These are phyloP conservation scores for Listrodromus nycthemerus DNA, from an alignment of 2,888 invertebrate genomes.

Conservation along the genomic window DNA sequence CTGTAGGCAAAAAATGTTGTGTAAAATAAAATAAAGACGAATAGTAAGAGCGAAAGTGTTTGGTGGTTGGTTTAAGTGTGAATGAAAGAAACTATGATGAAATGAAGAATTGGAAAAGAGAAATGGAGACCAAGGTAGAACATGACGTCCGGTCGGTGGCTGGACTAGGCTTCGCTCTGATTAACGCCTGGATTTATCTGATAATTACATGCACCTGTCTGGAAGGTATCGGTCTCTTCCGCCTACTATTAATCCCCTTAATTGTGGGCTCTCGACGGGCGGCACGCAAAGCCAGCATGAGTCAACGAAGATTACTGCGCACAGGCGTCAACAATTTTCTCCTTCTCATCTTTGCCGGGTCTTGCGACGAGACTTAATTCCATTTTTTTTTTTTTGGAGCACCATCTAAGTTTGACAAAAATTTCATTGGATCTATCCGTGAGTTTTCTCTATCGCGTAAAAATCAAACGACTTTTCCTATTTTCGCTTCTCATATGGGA, in stretches of 20 bases:
- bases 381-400: not conserved
- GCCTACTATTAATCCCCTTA: conserved; percentile 34
- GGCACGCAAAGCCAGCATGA: not conserved
- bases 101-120: conserved; percentile 5
- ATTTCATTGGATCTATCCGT: not conserved
- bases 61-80: not conserved
- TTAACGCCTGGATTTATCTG: conserved; percentile 50
- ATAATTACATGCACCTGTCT: conserved; percentile 35
- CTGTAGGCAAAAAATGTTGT: not conserved
- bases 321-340: not conserved
- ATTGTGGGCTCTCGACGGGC: conserved; percentile 15
- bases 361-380: not conserved
- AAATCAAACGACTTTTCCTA: not conserved
- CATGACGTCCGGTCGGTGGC: conserved; percentile 37
- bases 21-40: not conserved
- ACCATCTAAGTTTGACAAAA: not conserved
- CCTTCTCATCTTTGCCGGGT: not conserved
- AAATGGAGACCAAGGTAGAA: conserved; percentile 23
- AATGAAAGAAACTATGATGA: not conserved
- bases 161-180: conserved; percentile 48
- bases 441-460: not conserved
- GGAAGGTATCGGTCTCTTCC: conserved; percentile 26
- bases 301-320: not conserved
- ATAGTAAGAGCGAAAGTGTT: not conserved
- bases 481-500: not conserved